Evolutionary conservation across 2,113 vertebrate genomes (phyloP).

Genomic region (Felis chaus): DNA sequence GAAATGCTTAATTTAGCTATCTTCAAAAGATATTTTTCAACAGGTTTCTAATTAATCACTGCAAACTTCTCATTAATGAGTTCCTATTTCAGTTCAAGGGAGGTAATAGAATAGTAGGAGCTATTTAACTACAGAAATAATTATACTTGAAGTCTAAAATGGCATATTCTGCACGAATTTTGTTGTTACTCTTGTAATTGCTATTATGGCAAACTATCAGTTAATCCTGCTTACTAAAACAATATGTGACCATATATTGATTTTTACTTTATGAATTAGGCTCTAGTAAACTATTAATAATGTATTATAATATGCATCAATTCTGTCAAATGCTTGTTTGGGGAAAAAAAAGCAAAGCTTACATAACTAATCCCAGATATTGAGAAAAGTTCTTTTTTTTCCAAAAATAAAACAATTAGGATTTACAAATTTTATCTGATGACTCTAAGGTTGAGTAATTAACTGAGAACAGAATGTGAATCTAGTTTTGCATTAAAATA

Average conservation of each 20-base stretch:
- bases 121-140: slow-evolving; percentile 40
- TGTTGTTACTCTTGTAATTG: slow-evolving; percentile 27
- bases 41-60: slow-evolving; percentile 60
- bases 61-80: slow-evolving; percentile 41
- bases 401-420: background rate
- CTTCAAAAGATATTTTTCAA: slow-evolving; percentile 60
- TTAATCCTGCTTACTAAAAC: background rate
- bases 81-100: background rate
- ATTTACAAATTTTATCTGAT: background rate
- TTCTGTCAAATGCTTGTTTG: background rate
- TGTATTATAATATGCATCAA: background rate
- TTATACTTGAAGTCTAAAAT: background rate
- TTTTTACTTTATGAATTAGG: background rate
- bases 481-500: background rate
- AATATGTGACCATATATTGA: background rate
- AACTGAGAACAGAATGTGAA: background rate
- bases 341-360: background rate
- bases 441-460: background rate
- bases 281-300: background rate
- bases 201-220: background rate
- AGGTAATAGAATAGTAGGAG: background rate
- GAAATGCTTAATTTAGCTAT: background rate
- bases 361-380: background rate
- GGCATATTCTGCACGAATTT: slow-evolving; percentile 28
- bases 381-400: background rate